phyloP scores from a whole-genome alignment of 2,888 invertebrate species.

The Cotesia congregata region DNA sequence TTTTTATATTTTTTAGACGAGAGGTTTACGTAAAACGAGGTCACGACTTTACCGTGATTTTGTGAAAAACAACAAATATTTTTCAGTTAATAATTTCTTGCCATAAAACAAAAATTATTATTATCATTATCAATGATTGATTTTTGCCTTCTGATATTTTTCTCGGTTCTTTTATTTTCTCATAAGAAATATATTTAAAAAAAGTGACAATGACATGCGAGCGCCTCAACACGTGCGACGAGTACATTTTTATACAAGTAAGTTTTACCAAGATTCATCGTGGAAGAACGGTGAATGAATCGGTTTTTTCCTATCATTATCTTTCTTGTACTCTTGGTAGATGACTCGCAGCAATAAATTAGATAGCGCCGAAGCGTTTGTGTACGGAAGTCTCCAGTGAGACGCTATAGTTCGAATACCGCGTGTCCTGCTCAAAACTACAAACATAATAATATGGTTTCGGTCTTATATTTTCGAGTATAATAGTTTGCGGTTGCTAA shows the following conservation, averaged over 20 bases:
- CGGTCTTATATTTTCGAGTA: background rate
- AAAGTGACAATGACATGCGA: conserved; percentile 20
- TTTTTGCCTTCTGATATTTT: too few species aligned
- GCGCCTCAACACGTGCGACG: background rate
- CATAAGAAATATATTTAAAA: background rate
- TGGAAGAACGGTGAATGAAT: conserved; percentile 14
- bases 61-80: background rate
- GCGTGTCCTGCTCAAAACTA: background rate
- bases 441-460: background rate
- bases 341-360: conserved; percentile 36
- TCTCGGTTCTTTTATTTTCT: background rate
- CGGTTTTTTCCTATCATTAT: conserved; percentile 22
- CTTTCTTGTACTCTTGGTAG: conserved; percentile 24
- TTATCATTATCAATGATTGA: too few species aligned
- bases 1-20: conserved; percentile 2
- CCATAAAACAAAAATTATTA: too few species aligned
- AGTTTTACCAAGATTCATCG: conserved; percentile 10
- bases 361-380: conserved; percentile 32
- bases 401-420: conserved; percentile 31
- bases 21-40: conserved; percentile 23
- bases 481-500: background rate
- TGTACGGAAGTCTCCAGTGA: conserved; percentile 36
- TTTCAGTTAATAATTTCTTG: too few species aligned
- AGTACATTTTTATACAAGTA: conserved; percentile 11
- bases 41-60: conserved; percentile 9